Conservation (phyloP, 1,140 invertebrate genomes). For the Teleogryllus occipitalis region DNA sequence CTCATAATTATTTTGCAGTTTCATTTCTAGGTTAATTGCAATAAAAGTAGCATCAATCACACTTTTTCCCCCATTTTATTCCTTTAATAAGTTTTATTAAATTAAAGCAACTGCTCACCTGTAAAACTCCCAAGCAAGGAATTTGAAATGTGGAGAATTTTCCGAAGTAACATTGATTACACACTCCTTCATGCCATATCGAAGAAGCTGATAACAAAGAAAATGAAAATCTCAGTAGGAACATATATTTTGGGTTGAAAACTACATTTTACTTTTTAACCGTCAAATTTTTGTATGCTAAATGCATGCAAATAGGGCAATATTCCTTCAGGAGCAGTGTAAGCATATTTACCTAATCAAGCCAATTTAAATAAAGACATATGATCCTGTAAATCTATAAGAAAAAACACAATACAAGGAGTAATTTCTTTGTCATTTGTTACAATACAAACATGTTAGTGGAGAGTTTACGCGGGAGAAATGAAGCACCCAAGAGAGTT, state of each 20-base stretch:
- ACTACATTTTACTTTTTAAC: too few species aligned
- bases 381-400: not conserved
- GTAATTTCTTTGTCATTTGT: not conserved
- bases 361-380: not conserved
- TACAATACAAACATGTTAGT: not conserved
- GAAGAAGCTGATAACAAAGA: conserved; percentile 27
- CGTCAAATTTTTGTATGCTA: too few species aligned
- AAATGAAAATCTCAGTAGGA: conserved; percentile 17
- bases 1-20: too few species aligned
- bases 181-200: conserved; percentile 13
- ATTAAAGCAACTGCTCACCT: conserved; percentile 15
- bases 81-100: not conserved
- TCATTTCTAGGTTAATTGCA: too few species aligned
- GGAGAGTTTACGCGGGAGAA: not conserved
- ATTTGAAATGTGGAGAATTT: conserved; percentile 24
- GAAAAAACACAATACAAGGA: not conserved
- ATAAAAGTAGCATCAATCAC: not conserved
- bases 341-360: too few species aligned
- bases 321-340: too few species aligned
- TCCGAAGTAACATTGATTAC: conserved; percentile 17
- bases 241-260: too few species aligned
- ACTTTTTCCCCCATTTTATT: not conserved
- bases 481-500: not conserved
- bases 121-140: conserved; percentile 23
- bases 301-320: too few species aligned